Conservation (phyloP, 1,140 invertebrate genomes). For the Drosophila obscura region DNA sequence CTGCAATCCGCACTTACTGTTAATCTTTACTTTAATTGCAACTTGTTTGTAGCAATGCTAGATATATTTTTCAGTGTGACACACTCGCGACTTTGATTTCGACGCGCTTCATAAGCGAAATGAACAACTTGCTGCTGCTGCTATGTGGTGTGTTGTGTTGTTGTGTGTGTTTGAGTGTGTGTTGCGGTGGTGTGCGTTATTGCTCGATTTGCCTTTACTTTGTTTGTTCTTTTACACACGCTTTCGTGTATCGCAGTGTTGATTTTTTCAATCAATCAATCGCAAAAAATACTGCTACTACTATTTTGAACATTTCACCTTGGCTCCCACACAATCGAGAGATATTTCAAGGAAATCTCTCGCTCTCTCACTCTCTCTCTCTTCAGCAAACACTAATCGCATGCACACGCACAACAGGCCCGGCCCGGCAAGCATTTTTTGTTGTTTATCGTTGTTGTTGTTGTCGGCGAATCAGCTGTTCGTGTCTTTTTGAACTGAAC, state of each 20-base stretch:
- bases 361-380: constrained; percentile 10
- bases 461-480: constrained; percentile 39
- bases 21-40: background rate
- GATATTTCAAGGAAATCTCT: constrained; percentile 28
- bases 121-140: constrained; percentile 42
- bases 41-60: background rate
- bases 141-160: no score
- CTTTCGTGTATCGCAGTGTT: constrained; percentile 65
- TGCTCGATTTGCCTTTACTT: constrained; percentile 68
- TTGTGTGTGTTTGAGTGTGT: constrained; percentile 36
- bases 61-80: constrained; percentile 7
- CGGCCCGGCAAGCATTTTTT: constrained; percentile 49
- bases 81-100: constrained; percentile 25
- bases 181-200: constrained; percentile 55
- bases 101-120: constrained; percentile 40
- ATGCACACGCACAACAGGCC: constrained; percentile 15
- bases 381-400: constrained; percentile 2
- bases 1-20: background rate
- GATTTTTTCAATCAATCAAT: constrained; percentile 56
- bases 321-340: constrained; percentile 1
- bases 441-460: constrained; percentile 56
- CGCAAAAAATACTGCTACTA: constrained; percentile 5
- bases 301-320: constrained; percentile 33
- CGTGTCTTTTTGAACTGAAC: no score
- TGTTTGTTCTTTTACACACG: constrained; percentile 79